Evolutionary conservation across 64 coral and sea anemone species (phyloP).

Genomic region (Cladopsammia gracilis): DNA sequence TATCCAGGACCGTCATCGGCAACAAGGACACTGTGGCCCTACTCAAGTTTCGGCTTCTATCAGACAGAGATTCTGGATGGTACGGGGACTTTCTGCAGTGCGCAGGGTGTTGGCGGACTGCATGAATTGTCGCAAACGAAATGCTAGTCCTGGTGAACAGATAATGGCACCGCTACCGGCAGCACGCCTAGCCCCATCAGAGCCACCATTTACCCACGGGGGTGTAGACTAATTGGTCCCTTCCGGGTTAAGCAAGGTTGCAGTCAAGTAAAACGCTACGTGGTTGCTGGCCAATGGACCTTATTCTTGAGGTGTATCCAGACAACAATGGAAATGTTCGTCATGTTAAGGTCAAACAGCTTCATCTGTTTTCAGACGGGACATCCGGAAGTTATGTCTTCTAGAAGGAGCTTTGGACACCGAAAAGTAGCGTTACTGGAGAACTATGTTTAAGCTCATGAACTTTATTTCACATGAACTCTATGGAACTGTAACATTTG

Average conservation of each 20-base stretch:
- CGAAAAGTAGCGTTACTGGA: too few species aligned
- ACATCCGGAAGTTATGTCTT: conserved; percentile 40
- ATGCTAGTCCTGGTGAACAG: background rate
- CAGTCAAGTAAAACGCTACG: background rate
- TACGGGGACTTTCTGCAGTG: conserved; percentile 34
- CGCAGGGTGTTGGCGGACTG: background rate
- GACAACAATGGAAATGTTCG: too few species aligned
- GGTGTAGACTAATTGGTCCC: conserved; percentile 65
- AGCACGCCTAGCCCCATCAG: background rate
- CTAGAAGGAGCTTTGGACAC: background rate
- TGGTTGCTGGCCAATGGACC: background rate
- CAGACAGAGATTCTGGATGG: conserved; percentile 34
- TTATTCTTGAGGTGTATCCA: too few species aligned
- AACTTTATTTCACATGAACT: too few species aligned
- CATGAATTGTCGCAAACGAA: conserved; percentile 1
- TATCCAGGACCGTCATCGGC: conserved; percentile 36
- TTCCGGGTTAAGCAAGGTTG: background rate
- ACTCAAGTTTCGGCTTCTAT: background rate
- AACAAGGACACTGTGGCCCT: conserved; percentile 24
- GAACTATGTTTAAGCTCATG: too few species aligned
- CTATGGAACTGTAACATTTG: too few species aligned
- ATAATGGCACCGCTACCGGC: too few species aligned
- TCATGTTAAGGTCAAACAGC: too few species aligned
- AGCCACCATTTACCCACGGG: conserved; percentile 12
- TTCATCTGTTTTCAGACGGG: background rate